Evolutionary conservation across 2,888 invertebrate genomes (phyloP), one percentile per base, ranked within the genome.

Genomic region (Noctua janthe): DNA sequence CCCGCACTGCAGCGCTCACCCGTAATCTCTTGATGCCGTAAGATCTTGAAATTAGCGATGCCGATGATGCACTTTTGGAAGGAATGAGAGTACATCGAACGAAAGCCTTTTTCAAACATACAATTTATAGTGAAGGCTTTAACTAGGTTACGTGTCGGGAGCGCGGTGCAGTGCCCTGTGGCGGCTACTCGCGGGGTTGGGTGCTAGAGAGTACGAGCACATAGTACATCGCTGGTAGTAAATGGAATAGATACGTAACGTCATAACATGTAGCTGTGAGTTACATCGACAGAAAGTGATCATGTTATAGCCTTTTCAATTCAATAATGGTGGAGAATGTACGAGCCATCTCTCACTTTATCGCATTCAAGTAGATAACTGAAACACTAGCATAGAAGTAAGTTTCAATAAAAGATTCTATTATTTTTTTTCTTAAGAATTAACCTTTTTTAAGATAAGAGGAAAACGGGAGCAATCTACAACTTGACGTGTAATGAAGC

Each of bases 11-110:
- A 95, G 95, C 95, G 92, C 90, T 86, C 87, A 89, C 92, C 90
- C 93, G 92, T 94, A 94, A 94, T 94, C 95, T 94, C 94, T 91
- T 94, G 95, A 96, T 96, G 95, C 96, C 95, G 96, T 96, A 95
- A 96, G 93, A 95, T 95, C 94, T 94, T 94, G 90, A 93, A 95
- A 95, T 96, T 94, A 95, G 94, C 94, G 92, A 91, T 93, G 91
- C 92, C 93, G 91, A 93, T 93, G 94, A 94, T 96, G 96, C 96
- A 96, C 95, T 96, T 94, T 94, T 89, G 82, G 90, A 81, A 81
- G 81, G 69, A 84, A 78, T 71, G 74, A 66, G 39, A 77, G 76
- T 64, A 74, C 59, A 59, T 74, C 79, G 80, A 71, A 85, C 81
- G 82, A 86, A 89, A 87, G 87, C 81, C 82, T 84, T 85, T 89